Base-by-base conservation (phyloP, 2,888 invertebrate species). In the Podotricha telesiphe region DNA sequence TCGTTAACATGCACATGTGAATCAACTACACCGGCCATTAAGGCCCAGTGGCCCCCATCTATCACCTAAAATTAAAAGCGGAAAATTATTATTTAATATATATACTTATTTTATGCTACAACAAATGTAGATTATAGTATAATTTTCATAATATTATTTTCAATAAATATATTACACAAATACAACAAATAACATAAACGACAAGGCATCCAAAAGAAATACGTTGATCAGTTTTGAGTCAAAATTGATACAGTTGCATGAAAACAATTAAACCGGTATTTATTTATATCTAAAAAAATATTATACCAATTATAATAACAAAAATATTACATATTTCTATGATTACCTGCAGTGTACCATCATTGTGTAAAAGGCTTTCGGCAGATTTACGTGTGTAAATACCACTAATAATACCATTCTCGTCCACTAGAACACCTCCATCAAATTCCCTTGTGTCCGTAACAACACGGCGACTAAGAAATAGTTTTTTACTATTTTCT, bases 1-100 rank as follows among this genome's bases (percentile, higher is more conserved):
- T 96, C 96, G 78, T 96, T 96, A 1, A 96, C 94, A 74, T 96
- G 96, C 6, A 96, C 96, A 80, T 96, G 96, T 0, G 95, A 94
- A 83, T 96, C 96, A 13, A 96, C 94, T 1, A 95, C 88, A 0
- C 96, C 96, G 0, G 96, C 94, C 95, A 96, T 95, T 37, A 96
- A 75, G 0, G 86, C 88, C 70, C 84, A 76, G 1, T 81, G 76
- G 3, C 89, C 89, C 0, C 89, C 90, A 73, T 91, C 90, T 70
- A 88, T 84, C 19, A 90, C 77, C 89, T 89, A 45, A 63, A 73
- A 71, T 53, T 50, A 42, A 68, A 50, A 34, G 20, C 1, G 17
- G 67, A 11, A 17, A 63, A 42, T 37, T 13, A 48, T 37, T 2
- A 64, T 10, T 51, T 20, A 58, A 58, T 34, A 53, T 4, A 17